These are phyloP conservation scores for Mylabris sibirica DNA, from an alignment of 2,888 invertebrate species.

Conservation along the genomic window DNA sequence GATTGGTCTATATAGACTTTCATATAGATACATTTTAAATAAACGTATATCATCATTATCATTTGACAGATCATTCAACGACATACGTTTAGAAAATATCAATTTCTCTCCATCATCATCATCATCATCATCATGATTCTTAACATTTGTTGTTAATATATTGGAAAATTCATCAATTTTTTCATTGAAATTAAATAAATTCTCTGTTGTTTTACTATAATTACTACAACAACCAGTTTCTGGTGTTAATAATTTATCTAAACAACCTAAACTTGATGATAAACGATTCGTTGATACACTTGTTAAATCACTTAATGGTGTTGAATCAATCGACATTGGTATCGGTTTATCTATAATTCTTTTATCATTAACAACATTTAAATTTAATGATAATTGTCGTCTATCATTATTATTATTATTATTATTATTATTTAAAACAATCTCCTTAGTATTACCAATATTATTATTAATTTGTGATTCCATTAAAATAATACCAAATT, in stretches of 20 bases:
- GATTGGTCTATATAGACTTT: constrained; percentile 70
- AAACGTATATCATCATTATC: neutral
- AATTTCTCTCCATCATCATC: constrained; percentile 48
- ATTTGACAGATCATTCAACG: constrained; percentile 59
- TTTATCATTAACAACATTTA: neutral
- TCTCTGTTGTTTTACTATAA: neutral
- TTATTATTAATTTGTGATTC: constrained; percentile 7
- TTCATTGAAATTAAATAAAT: neutral
- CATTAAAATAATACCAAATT: constrained; percentile 62
- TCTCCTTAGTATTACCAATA: neutral
- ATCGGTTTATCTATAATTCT: constrained; percentile 39
- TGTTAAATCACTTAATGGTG: constrained; percentile 52
- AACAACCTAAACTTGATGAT: constrained; percentile 55
- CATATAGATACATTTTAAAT: constrained; percentile 52
- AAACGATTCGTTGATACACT: constrained; percentile 15
- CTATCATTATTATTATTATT: neutral
- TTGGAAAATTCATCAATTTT: neutral
- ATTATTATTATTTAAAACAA: neutral
- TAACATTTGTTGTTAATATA: neutral
- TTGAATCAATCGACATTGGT: constrained; percentile 60
- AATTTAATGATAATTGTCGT: neutral
- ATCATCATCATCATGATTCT: neutral
- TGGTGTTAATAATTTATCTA: constrained; percentile 59
- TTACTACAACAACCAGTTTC: constrained; percentile 30
- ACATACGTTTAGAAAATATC: constrained; percentile 49